Conservation (phyloP, 2,113 vertebrate species). For the Cebus imitator region DNA sequence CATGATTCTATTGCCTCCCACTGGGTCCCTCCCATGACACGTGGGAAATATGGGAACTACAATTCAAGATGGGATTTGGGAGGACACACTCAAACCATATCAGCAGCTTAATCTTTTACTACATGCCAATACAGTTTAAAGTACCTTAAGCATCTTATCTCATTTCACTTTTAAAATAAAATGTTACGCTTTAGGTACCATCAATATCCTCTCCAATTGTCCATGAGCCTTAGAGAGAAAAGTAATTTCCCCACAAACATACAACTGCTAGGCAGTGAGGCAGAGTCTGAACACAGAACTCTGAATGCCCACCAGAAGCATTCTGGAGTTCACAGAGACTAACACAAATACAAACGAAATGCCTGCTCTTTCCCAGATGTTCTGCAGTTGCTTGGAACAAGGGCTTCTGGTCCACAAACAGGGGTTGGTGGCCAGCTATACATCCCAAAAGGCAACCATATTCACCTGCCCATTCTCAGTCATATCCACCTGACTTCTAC, state of each 20-base stretch:
- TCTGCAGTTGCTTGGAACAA: neutral
- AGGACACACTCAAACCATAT: too few relatives aligned
- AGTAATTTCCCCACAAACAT: neutral
- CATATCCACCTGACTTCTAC: neutral
- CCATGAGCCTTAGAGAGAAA: neutral
- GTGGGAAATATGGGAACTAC: too few relatives aligned
- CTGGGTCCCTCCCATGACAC: too few relatives aligned
- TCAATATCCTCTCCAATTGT: neutral
- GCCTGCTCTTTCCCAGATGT: neutral
- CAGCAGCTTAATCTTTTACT: neutral
- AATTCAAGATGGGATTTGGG: too few relatives aligned
- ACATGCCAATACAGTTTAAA: neutral
- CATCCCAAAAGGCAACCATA: neutral
- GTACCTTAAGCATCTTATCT: neutral
- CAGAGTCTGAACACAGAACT: neutral
- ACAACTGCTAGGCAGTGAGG: neutral
- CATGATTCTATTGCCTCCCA: too few relatives aligned
- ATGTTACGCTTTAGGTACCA: neutral
- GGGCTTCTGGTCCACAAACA: neutral
- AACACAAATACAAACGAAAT: neutral
- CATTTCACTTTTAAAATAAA: constrained; percentile 19
- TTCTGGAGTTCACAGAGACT: neutral
- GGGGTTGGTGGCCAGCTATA: neutral
- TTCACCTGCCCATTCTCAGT: neutral
- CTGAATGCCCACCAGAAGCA: neutral